Conservation (phyloP, 2,888 invertebrate species). For the Sarcophaga rosellei region DNA sequence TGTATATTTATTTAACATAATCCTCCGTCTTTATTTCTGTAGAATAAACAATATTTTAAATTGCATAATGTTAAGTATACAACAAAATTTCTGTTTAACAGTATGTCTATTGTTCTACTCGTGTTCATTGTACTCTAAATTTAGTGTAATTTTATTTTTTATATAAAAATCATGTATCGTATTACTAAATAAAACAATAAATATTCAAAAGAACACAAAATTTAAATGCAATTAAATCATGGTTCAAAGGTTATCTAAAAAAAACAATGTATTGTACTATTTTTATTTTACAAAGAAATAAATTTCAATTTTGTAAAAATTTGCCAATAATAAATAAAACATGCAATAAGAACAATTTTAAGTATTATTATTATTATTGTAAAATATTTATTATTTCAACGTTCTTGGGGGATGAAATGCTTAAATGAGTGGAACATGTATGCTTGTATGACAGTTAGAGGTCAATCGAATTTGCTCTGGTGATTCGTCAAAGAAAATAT, state of each 20-base stretch:
- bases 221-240: constrained; percentile 11
- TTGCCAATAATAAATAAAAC: constrained; percentile 11
- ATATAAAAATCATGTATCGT: not conserved
- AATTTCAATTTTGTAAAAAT: too few species aligned
- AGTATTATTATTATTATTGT: too few species aligned
- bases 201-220: constrained; percentile 5
- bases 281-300: constrained; percentile 37
- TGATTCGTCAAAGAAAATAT: too few species aligned
- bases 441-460: too few species aligned
- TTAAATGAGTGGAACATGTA: too few species aligned
- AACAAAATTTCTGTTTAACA: too few species aligned
- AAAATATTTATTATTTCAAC: too few species aligned
- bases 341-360: not conserved
- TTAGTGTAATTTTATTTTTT: constrained; percentile 23
- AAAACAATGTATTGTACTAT: not conserved
- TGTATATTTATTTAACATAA: not conserved
- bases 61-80: too few species aligned
- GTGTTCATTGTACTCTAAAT: constrained; percentile 26
- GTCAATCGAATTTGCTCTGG: too few species aligned
- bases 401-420: too few species aligned
- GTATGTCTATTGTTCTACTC: not conserved
- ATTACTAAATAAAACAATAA: not conserved
- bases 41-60: too few species aligned
- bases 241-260: too few species aligned
- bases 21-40: not conserved